Percentiles rank a stretch among this genome's conserved stretches.
Evolutionary conservation across 2,797 vertebrate genomes (phyloP).

Genomic region (Glossophaga mutica): DNA sequence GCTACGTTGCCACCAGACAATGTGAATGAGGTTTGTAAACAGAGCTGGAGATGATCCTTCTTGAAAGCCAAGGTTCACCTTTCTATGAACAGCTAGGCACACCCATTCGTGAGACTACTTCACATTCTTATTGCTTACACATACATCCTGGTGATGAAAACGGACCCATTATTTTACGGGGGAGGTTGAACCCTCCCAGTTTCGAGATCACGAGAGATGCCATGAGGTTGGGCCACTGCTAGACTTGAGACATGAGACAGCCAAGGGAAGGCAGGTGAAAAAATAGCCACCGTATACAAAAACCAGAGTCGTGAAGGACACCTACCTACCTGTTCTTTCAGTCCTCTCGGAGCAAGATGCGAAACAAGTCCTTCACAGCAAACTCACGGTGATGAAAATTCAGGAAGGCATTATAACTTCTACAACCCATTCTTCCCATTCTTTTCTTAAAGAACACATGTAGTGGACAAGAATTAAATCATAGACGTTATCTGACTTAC

Average conservation of each 20-base stretch:
- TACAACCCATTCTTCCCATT: neutral
- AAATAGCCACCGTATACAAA: neutral
- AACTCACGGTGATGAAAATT: neutral
- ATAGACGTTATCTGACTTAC: neutral
- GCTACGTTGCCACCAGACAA: neutral
- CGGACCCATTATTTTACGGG: neutral
- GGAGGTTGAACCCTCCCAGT: neutral
- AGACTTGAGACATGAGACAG: neutral
- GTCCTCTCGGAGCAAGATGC: neutral
- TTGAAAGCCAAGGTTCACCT: neutral
- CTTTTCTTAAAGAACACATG: neutral
- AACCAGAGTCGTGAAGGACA: neutral
- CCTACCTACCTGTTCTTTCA: neutral
- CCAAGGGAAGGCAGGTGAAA: neutral
- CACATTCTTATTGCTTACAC: neutral
- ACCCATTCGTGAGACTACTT: neutral
- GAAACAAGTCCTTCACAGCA: neutral
- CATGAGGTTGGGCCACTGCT: fast-evolving
- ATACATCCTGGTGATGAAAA: neutral
- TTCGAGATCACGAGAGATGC: neutral
- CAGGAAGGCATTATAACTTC: neutral
- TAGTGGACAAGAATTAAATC: neutral
- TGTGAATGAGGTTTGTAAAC: neutral
- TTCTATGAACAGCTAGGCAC: neutral
- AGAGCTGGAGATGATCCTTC: neutral